Percentiles rank a stretch among this genome's conserved stretches.
These are phyloP conservation scores for human DNA, from an alignment of 2,113 vertebrate species.

Conservation along the genomic window DNA sequence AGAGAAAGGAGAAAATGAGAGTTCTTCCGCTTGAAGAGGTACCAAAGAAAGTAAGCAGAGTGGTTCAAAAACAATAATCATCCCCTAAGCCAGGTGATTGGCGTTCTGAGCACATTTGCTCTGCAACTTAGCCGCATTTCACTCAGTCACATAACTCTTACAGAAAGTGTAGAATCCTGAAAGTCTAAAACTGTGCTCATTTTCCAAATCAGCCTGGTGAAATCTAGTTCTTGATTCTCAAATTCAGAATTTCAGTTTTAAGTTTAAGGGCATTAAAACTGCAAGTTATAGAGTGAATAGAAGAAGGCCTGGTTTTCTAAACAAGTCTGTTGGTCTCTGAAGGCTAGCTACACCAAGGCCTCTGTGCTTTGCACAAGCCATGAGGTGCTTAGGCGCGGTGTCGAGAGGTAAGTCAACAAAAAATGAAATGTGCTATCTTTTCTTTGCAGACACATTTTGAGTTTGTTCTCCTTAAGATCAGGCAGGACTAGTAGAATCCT, in stretches of 20 bases:
- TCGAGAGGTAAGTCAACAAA: background rate
- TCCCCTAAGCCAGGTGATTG: background rate
- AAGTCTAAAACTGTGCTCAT: background rate
- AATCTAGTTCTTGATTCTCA: too few species aligned
- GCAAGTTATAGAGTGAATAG: background rate
- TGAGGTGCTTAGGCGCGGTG: background rate
- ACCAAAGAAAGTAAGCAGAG: background rate
- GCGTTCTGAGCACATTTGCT: background rate
- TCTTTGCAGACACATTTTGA: background rate
- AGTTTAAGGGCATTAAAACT: background rate
- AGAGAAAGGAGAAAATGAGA: conserved; percentile 25
- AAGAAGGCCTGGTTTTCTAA: background rate
- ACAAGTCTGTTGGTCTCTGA: background rate
- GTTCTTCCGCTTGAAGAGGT: conserved; percentile 11
- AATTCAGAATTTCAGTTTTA: too few species aligned
- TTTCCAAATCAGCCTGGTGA: background rate
- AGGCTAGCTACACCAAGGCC: background rate
- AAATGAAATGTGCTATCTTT: background rate
- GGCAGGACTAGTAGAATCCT: background rate
- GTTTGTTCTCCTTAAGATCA: background rate
- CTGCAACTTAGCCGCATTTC: background rate
- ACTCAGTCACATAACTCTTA: background rate
- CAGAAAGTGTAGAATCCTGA: background rate
- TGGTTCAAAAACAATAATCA: background rate
- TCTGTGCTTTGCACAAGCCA: background rate